Evolutionary conservation across 2,113 vertebrate genomes (phyloP).

Genomic region (Ammodytes marinus): DNA sequence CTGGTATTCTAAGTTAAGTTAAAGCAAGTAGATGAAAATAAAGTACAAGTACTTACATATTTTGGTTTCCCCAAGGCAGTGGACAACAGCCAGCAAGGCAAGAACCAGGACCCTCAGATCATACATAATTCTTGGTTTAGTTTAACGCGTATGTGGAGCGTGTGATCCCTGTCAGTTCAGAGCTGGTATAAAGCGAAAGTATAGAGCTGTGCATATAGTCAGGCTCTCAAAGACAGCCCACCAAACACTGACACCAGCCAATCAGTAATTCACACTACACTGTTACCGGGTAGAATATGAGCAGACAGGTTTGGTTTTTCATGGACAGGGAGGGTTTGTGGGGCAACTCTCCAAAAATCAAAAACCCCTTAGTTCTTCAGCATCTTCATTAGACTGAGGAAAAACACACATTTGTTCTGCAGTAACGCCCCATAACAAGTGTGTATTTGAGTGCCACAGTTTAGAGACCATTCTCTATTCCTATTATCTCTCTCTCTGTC

Average conservation of each 20-base stretch:
- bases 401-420: not conserved
- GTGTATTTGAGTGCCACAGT: not conserved
- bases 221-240: not conserved
- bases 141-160: rapidly evolving
- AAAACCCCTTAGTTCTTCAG: not conserved
- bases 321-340: not conserved
- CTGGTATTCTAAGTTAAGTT: not conserved
- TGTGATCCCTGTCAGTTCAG: rapidly evolving
- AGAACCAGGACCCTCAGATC: not conserved
- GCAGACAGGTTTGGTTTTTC: conserved; percentile 39
- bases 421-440: too few species aligned
- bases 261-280: not conserved
- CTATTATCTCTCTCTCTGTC: not conserved
- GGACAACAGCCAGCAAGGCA: not conserved
- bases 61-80: not conserved
- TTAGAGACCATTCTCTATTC: not conserved
- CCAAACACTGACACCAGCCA: conserved; percentile 28
- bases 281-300: conserved; percentile 59
- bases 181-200: not conserved
- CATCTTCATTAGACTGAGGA: not conserved
- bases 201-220: rapidly evolving
- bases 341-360: not conserved
- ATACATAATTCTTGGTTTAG: too few species aligned
- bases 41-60: conserved; percentile 41
- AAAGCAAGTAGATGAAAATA: not conserved